Percentiles rank a stretch among this genome's conserved stretches.
phyloP scores from a whole-genome alignment of 2,888 invertebrate genomes.

The Acronicta aceris region DNA sequence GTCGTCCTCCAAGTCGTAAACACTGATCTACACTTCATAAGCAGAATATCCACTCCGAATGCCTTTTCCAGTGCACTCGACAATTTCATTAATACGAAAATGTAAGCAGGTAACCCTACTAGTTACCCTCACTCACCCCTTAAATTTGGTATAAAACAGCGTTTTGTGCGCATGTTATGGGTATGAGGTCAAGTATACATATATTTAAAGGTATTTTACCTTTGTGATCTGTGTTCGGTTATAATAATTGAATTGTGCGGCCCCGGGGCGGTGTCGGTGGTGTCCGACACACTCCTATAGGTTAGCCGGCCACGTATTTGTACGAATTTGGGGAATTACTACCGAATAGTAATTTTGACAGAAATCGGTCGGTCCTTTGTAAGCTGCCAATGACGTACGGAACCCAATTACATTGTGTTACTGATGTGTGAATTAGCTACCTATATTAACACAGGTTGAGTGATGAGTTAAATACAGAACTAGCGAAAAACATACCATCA shows the following conservation, averaged over 20 bases:
- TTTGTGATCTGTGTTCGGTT: conserved; percentile 7
- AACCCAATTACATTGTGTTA: neutral
- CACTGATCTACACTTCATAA: too few species aligned
- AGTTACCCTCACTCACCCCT: too few species aligned
- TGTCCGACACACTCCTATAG: neutral
- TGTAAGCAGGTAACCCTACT: too few species aligned
- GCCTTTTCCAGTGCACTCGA: too few species aligned
- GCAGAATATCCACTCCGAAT: neutral
- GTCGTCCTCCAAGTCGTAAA: too few species aligned
- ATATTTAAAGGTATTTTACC: neutral
- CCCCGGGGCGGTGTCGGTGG: neutral
- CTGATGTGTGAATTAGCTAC: neutral
- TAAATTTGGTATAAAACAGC: too few species aligned
- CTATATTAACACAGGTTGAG: too few species aligned
- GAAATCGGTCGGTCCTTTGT: neutral
- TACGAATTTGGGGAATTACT: neutral
- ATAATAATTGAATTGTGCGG: conserved; percentile 24
- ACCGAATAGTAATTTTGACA: neutral
- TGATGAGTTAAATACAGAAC: too few species aligned
- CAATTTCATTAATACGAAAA: too few species aligned
- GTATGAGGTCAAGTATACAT: neutral
- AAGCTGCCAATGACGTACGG: neutral
- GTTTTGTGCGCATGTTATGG: neutral
- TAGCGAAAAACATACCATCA: too few species aligned
- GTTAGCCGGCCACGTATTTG: neutral